Evolutionary conservation across 2,888 invertebrate species (phyloP), one percentile per base, ranked within the genome.

Genomic region (Catocala fraxini): DNA sequence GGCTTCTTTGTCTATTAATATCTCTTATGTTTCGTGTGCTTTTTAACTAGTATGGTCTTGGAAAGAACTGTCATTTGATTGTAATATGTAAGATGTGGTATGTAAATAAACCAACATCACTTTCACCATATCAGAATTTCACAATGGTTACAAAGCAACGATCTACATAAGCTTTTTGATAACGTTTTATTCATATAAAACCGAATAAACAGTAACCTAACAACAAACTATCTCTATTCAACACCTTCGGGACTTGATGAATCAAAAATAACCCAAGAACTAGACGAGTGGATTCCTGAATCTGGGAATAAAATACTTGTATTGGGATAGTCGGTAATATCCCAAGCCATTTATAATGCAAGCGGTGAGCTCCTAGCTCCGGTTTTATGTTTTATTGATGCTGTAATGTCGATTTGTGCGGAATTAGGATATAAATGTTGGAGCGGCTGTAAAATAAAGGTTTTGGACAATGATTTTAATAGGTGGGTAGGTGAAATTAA

Each of bases 291-390:
- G 25, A 48, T 41, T 75, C 71, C 68, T 71, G 79, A 81, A 79
- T 77, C 75, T 80, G 81, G 80, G 82, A 86, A 88, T 86, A 87
- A 83, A 88, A 84, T 76, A 80, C 73, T 56, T 70, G 74, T 77
- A 73, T 87, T 76, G 79, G 75, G 68, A 74, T 82, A 78, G 80
- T 81, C 78, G 80, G 79, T 86, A 83, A 85, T 82, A 75, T 80
- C 77, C 83, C 84, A 77, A 75, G 82, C 81, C 88, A 89, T 90
- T 86, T 87, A 89, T 90, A 88, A 90, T 89, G 88, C 88, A 90
- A 80, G 81, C 80, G 75, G 63, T 86, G 87, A 77, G 61, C 85
- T 86, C 85, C 84, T 84, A 81, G 81, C 65, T 57, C 70, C 51
- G 47, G 56, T 71, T 55, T 34, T 34, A 48, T 61, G 12, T n/a